These are phyloP conservation scores for Barypeithes pellucidus DNA, from an alignment of 2,888 invertebrate genomes.

Conservation along the genomic window DNA sequence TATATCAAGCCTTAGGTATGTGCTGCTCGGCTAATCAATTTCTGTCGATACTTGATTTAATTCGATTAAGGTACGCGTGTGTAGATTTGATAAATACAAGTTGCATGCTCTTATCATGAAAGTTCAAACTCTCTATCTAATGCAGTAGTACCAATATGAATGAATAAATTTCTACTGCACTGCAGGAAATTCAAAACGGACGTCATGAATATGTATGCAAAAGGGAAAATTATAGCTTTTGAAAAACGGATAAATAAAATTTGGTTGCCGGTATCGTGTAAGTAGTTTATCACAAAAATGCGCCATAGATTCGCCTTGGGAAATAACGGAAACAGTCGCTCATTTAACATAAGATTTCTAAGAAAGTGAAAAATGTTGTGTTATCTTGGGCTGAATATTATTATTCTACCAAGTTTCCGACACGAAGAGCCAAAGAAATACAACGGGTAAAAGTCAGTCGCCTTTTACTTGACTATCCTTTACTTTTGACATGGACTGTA, in stretches of 20 bases:
- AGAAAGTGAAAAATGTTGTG: slow-evolving; percentile 58
- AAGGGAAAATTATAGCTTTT: slow-evolving; percentile 56
- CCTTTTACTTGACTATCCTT: slow-evolving; percentile 45
- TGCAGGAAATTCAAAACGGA: slow-evolving; percentile 42
- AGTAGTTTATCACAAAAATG: slow-evolving; percentile 57
- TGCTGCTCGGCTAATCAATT: background rate
- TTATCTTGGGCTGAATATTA: slow-evolving; percentile 45
- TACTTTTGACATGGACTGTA: slow-evolving; percentile 64
- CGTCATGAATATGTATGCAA: slow-evolving; percentile 57
- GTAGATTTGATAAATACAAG: background rate
- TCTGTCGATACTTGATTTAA: background rate
- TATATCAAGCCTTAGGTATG: no score
- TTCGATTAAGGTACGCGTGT: background rate
- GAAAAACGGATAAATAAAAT: slow-evolving; percentile 58
- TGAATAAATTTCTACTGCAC: slow-evolving; percentile 33
- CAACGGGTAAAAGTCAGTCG: slow-evolving; percentile 19
- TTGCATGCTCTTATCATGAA: background rate
- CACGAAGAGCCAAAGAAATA: slow-evolving; percentile 35
- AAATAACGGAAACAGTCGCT: slow-evolving; percentile 57
- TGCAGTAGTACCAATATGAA: slow-evolving; percentile 1
- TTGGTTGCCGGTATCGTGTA: slow-evolving; percentile 55
- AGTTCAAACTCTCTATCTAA: background rate
- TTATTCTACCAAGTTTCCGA: slow-evolving; percentile 43
- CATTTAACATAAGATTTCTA: slow-evolving; percentile 57
- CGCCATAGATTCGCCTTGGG: slow-evolving; percentile 43